phyloP scores from a whole-genome alignment of 2,888 invertebrate species.

The Oithona nana region DNA sequence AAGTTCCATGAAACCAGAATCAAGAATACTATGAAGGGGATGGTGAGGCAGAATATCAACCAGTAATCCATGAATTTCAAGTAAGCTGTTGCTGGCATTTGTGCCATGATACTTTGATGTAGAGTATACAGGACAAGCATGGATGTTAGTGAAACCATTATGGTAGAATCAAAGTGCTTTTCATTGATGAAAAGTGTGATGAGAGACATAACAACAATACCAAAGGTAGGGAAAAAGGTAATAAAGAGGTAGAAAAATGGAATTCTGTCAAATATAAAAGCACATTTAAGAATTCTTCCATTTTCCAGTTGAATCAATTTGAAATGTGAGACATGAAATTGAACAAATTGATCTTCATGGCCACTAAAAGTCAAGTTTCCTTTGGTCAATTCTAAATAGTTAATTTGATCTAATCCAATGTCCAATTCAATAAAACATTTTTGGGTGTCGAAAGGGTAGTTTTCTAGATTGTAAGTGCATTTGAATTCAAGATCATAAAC shows the following conservation, averaged over 20 bases:
- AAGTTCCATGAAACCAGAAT: background rate
- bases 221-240: background rate
- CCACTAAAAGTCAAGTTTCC: background rate
- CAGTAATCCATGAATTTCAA: conserved; percentile 9
- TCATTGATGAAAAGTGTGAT: conserved; percentile 8
- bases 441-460: conserved; percentile 12
- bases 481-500: background rate
- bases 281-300: background rate
- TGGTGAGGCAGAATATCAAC: conserved; percentile 8
- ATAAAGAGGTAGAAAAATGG: background rate
- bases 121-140: conserved; percentile 13
- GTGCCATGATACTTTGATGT: conserved; percentile 1
- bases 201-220: background rate
- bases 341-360: background rate
- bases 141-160: conserved; percentile 7
- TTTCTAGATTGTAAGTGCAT: background rate
- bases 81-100: conserved; percentile 6
- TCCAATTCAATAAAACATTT: background rate
- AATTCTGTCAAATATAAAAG: background rate
- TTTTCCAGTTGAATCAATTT: background rate
- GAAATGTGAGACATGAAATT: background rate
- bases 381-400: background rate
- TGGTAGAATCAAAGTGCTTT: conserved; percentile 2
- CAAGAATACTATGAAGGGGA: conserved; percentile 2
- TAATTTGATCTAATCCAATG: background rate